Evolutionary conservation across 2,888 invertebrate species (phyloP).

Genomic region (Caenorhabditis angaria): DNA sequence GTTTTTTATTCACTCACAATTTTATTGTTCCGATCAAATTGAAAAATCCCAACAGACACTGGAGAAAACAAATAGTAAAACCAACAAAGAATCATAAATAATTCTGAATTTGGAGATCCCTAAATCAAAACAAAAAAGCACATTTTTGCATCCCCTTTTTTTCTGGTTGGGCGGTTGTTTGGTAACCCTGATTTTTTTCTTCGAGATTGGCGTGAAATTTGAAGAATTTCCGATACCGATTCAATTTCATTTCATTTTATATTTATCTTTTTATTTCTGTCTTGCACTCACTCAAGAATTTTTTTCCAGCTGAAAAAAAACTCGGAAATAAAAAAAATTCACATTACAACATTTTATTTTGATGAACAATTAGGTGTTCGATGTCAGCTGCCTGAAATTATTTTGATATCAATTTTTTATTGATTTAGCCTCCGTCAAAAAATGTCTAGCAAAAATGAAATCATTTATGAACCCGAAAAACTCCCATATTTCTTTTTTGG

Average conservation of each 20-base stretch:
- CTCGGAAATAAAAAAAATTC: no score
- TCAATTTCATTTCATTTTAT: constrained; percentile 1
- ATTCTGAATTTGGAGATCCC: not conserved
- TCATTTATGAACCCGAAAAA: not conserved
- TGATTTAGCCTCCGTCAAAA: no score
- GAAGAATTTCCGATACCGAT: not conserved
- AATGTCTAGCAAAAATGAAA: not conserved
- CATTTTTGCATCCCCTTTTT: not conserved
- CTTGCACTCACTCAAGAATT: not conserved
- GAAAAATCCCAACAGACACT: not conserved
- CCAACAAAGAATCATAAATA: not conserved
- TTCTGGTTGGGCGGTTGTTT: no score
- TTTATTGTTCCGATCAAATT: not conserved
- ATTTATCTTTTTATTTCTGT: not conserved
- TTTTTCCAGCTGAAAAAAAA: no score
- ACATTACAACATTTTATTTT: not conserved
- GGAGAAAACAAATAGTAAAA: not conserved
- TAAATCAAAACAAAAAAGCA: not conserved
- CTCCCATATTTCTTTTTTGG: no score
- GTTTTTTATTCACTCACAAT: not conserved
- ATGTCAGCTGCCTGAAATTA: not conserved
- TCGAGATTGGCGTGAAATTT: not conserved
- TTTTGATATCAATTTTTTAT: not conserved
- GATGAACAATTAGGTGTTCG: not conserved
- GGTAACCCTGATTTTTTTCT: not conserved